Evolutionary conservation across 2,888 invertebrate genomes (phyloP).

Genomic region (Hyppa rectilinea): DNA sequence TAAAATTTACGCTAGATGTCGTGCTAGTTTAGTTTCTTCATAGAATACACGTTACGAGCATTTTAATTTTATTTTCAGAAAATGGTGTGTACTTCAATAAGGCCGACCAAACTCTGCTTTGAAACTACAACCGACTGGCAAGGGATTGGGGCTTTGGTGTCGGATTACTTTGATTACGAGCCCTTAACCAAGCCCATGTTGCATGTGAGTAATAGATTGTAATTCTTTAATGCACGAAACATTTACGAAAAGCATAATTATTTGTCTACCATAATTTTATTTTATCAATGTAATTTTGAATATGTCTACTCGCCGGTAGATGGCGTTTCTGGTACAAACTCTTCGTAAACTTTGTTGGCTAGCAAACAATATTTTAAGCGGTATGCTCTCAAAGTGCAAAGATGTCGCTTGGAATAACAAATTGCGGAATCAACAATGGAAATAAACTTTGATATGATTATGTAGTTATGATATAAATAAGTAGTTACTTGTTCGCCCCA

Average conservation of each 20-base stretch:
- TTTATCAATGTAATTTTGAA: neutral
- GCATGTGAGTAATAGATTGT: slow-evolving; percentile 91
- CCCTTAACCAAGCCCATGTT: slow-evolving; percentile 92
- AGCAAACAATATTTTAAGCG: neutral
- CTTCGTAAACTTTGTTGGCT: neutral
- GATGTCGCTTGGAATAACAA: slow-evolving; percentile 21
- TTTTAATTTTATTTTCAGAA: slow-evolving; percentile 91
- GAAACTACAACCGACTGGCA: slow-evolving; percentile 93
- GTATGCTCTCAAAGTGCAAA: neutral
- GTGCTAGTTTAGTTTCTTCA: neutral
- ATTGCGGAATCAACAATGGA: neutral
- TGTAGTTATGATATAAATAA: too few relatives aligned
- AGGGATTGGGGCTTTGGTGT: slow-evolving; percentile 93
- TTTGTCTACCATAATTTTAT: neutral
- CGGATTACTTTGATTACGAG: slow-evolving; percentile 94
- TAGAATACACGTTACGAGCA: neutral
- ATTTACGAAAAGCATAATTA: neutral
- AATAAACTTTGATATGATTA: neutral
- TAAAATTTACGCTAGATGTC: slow-evolving; percentile 48
- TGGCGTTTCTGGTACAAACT: slow-evolving; percentile 63
- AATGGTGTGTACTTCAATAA: slow-evolving; percentile 96
- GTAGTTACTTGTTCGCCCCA: neutral
- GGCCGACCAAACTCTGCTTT: slow-evolving; percentile 94
- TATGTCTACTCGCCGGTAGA: slow-evolving; percentile 65
- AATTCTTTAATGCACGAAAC: neutral